Conservation (phyloP, 2,797 vertebrate genomes). For the Podarcis siculus region DNA sequence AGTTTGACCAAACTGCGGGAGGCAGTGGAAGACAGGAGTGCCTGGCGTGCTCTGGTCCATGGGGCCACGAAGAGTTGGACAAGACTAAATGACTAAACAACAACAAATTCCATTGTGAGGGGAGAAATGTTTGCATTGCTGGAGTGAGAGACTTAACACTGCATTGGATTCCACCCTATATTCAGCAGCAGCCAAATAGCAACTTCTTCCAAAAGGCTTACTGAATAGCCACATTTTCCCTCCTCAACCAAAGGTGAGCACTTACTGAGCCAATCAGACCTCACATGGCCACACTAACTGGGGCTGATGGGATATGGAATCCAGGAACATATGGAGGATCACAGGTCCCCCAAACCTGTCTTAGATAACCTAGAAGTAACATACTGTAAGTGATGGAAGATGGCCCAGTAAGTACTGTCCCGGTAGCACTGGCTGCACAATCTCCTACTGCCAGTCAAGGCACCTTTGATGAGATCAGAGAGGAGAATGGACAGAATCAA, state of each 20-base stretch:
- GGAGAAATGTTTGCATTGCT: too few relatives aligned
- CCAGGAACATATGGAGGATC: background rate
- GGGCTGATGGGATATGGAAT: too few relatives aligned
- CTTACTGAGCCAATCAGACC: background rate
- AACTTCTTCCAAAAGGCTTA: background rate
- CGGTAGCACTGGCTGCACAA: background rate
- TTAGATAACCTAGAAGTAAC: background rate
- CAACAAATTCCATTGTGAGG: too few relatives aligned
- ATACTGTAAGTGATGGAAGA: background rate
- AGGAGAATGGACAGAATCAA: constrained; percentile 1
- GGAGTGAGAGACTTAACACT: too few relatives aligned
- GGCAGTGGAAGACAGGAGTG: too few relatives aligned
- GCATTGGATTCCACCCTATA: too few relatives aligned
- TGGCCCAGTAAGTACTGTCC: background rate
- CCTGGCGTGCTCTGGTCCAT: too few relatives aligned
- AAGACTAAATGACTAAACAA: too few relatives aligned
- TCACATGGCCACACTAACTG: too few relatives aligned
- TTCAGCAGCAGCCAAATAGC: background rate
- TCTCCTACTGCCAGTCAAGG: constrained; percentile 7
- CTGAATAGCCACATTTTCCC: background rate
- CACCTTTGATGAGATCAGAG: constrained; percentile 17
- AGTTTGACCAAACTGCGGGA: too few relatives aligned
- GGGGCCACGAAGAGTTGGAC: too few relatives aligned
- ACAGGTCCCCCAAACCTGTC: background rate
- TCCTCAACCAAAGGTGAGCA: background rate